Evolutionary conservation across 2,113 vertebrate genomes (phyloP), one percentile per base, ranked within the genome.

Genomic region (Aegotheles bennettii): DNA sequence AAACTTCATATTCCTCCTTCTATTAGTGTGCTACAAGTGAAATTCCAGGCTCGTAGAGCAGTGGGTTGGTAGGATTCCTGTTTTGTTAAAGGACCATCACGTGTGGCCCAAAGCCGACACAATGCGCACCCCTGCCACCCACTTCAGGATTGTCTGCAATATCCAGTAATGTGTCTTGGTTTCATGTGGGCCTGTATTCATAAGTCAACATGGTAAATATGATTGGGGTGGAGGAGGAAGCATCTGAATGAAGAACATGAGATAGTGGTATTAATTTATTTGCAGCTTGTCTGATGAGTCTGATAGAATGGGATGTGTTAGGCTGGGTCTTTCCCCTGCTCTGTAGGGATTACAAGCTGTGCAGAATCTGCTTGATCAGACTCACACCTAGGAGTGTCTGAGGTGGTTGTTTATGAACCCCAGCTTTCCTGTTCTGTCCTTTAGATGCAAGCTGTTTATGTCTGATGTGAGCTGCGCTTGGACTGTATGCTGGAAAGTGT

Each of bases 1-100:
- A 73, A 43, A 65, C 18, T 7, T 69, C 36, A 4, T 43, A 14
- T 60, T 77, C n/a, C 11, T 48, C 33, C 43, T 86, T 40, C 36
- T 38, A 0, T 74, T 16, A 35, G 24, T 35, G 8, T 14, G 3
- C n/a, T 70, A 0, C 8, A 48, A 28, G 28, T 59, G 65, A 48
- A 75, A 54, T 75, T n/a, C 16, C 24, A 75, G 36, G 38, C 13
- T 51, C 15, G 28, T 63, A 65, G 29, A 75, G 35, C 35, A 45
- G n/a, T 12, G 48, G 2, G 1, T 47, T 90, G 33, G 14, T 57
- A 60, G 38, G 54, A 26, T 42, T 73, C 15, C 21, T 43, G 0
- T 21, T 53, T 36, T 74, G 28, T 26, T 74, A 38, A 33, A 57
- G 15, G 42, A 75, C 7, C 28, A 23, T 73, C n/a, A 13, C 0